Base-by-base conservation (phyloP, 2,888 invertebrate genomes). In the Arenicola marina region DNA sequence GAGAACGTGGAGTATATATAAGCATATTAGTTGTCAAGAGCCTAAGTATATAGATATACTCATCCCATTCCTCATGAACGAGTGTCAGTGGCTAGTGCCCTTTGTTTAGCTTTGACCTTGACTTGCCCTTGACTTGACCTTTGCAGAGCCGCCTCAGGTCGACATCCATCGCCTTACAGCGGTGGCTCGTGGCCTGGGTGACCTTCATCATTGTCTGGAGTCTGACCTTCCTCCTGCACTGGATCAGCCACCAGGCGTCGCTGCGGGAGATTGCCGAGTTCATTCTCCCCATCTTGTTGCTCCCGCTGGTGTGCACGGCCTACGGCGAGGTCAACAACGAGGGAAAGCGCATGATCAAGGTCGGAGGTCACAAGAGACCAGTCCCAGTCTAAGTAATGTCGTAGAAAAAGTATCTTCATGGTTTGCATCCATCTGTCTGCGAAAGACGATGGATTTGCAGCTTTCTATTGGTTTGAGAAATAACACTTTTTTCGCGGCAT, bases 271-370 rank as follows among this genome's bases (percentile, higher is more conserved):
- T 84, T 29, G 67, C 77, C 2, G 76, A 82, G 71, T 83, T 84
- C 66, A 62, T 80, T 26, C 70, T 82, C 2, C 84, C 84, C 1
- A 73, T 85, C 21, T 59, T 83, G 7, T 58, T 83, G 2, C 75
- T 84, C 1, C 78, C 83, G 0, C 71, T 85, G 0, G 55, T 84
- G 48, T 77, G 81, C 53, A 82, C 84, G 2, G 83, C 84, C 0
- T 84, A 82, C 66, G 84, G 84, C 1, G 85, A 85, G 74, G 84
- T 83, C 34, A 85, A 84, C 68, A 77, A 78, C 56, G 85, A 85
- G 69, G 83, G 84, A n/a, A 76, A 75, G 32, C 75, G 81, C 24
- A 74, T 84, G 67, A 67, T 82, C 26, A 78, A 78, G 77, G 84
- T 84, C 62, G 61, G 76, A 28, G 48, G n/a, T n/a, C n/a, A n/a